Base-by-base conservation (phyloP, 2,888 invertebrate species). In the Hedychridium roseum region DNA sequence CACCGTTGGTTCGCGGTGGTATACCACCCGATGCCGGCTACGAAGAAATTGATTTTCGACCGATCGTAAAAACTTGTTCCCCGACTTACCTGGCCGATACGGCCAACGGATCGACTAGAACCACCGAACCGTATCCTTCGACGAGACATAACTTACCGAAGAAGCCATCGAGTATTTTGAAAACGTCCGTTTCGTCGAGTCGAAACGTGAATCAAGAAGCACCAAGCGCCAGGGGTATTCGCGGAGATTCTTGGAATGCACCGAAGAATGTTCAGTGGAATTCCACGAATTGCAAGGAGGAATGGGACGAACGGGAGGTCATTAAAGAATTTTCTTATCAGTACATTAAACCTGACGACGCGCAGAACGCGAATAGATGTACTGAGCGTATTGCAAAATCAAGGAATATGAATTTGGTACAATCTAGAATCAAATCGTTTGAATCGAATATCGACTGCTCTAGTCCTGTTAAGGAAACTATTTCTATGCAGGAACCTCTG, bases 301-400 rank as follows among this genome's bases (percentile, higher is more conserved):
- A 68, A 28, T 74, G 74, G 44, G 79, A 77, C 45, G 80, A 79
- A 54, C 73, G 76, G 23, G 68, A 72, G 12, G 68, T 80, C 2
- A 71, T 79, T 28, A 80, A 79, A 43, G 79, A 80, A 39, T 79
- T 78, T 49, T 79, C 80, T 0, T 80, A 79, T 48, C 78, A 79
- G 44, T 79, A 80, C 35, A 76, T 80, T 30, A 76, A 68, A 21
- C 65, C 75, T 1, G 71, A 70, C 3, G 54, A 54, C 1, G 41
- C 34, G 5, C 9, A 4, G 7, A 45, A 16, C 1, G 1, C 26
- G 6, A 3, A 11, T 1, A 36, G 35, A 5, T 15, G 12, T n/a
- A n/a, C 14, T 14, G 15, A 17, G 14, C 31, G 6, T n/a, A 21
- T 27, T 6, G 26, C 2, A 6, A 30, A 44, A 3, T 30, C 32